A percentile compares a stretch with the other conserved stretches of the same genome.
Conservation (phyloP, 1,140 invertebrate species). For the Hestina assimilis region DNA sequence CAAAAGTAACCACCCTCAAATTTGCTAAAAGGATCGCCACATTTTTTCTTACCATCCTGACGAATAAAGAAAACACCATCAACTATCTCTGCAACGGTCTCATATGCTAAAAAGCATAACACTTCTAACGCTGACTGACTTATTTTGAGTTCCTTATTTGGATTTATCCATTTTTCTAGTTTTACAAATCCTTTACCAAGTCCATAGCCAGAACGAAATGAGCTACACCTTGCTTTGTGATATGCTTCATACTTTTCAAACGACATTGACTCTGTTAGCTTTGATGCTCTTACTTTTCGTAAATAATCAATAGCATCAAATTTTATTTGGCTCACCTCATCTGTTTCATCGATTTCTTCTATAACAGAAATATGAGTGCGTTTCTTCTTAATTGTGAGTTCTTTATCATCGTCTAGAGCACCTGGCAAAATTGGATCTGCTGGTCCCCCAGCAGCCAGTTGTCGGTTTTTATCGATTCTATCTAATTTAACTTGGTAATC, state of each 20-base stretch:
- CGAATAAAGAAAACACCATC: conserved; percentile 83
- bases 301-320: conserved; percentile 77
- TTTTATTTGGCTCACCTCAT: conserved; percentile 77
- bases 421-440: conserved; percentile 40
- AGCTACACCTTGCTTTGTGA: conserved; percentile 70
- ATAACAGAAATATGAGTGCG: conserved; percentile 73
- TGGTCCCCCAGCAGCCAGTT: conserved; percentile 24
- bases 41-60: conserved; percentile 79
- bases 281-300: conserved; percentile 75
- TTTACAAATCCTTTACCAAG: conserved; percentile 65
- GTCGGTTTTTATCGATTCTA: conserved; percentile 53
- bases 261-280: conserved; percentile 75
- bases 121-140: conserved; percentile 79
- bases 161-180: conserved; percentile 77
- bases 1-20: conserved; percentile 77
- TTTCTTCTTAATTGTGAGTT: conserved; percentile 45
- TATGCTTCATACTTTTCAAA: conserved; percentile 79
- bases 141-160: conserved; percentile 71
- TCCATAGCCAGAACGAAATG: conserved; percentile 59
- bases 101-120: conserved; percentile 84
- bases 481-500: conserved; percentile 66
- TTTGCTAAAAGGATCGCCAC: conserved; percentile 79
- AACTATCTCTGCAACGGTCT: conserved; percentile 85
- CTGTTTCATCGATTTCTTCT: conserved; percentile 79
- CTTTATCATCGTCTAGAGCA: conserved; percentile 58